Evolutionary conservation across 2,797 vertebrate genomes (phyloP).

Genomic region (Anableps anableps): DNA sequence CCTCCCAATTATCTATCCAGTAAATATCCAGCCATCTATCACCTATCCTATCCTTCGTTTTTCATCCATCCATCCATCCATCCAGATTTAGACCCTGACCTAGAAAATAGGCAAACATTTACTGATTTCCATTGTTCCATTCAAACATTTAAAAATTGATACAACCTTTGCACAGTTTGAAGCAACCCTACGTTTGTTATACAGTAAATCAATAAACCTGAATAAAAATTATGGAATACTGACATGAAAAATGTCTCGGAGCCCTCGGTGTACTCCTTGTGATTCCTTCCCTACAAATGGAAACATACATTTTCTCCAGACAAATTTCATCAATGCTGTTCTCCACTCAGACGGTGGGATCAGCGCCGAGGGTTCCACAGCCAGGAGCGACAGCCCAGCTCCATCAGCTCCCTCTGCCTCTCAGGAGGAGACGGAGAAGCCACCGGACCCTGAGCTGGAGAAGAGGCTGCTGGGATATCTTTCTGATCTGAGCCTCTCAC

Average conservation of each 20-base stretch:
- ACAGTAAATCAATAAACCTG: not conserved
- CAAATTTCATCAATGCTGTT: not conserved
- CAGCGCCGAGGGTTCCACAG: conserved; percentile 77
- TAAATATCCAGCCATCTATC: not conserved
- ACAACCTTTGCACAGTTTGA: no score
- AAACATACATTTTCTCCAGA: not conserved
- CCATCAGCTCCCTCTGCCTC: conserved; percentile 71
- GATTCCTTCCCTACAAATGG: not conserved
- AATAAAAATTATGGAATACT: not conserved
- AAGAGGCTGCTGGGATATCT: conserved; percentile 89
- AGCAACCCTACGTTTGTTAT: not conserved
- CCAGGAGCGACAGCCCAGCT: conserved; percentile 90
- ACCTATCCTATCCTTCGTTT: not conserved
- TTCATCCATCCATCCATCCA: not conserved
- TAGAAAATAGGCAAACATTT: not conserved
- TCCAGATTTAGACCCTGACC: not conserved
- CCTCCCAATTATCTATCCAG: not conserved
- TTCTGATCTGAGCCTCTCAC: conserved; percentile 87
- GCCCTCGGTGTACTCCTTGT: not conserved
- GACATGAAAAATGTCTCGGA: not conserved
- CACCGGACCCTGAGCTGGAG: conserved; percentile 90
- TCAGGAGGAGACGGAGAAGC: conserved; percentile 81
- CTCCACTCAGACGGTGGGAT: conserved; percentile 77
- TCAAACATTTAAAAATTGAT: not conserved
- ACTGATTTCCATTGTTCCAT: not conserved